Percentiles rank a stretch among this genome's conserved stretches.
These are phyloP conservation scores for Podarcis cretensis DNA, from an alignment of 2,113 vertebrate genomes.

Conservation along the genomic window DNA sequence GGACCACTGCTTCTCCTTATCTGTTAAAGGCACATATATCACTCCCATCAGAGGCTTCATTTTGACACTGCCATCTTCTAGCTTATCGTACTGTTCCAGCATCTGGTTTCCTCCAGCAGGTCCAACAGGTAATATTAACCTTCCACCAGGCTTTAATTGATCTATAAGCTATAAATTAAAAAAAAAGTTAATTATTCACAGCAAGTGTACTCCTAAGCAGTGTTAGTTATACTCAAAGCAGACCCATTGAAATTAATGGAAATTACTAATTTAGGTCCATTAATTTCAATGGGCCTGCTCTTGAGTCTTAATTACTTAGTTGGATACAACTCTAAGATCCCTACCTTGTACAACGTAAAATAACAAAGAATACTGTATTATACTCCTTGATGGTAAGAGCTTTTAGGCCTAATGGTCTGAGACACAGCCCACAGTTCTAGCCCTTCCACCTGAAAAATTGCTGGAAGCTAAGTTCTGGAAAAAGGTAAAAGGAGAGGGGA, in stretches of 20 bases:
- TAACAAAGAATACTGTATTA: neutral
- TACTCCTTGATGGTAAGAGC: neutral
- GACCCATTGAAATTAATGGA: too few species aligned
- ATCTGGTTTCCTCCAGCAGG: constrained; percentile 98
- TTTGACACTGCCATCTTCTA: constrained; percentile 97
- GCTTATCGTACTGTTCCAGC: constrained; percentile 98
- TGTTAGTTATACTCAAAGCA: too few species aligned
- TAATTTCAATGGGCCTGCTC: too few species aligned
- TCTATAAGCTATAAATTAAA: constrained; percentile 89
- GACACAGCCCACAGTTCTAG: neutral
- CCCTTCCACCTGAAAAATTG: neutral
- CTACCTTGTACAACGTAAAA: neutral
- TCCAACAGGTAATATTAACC: constrained; percentile 95
- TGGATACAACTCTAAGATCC: neutral
- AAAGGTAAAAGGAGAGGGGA: neutral
- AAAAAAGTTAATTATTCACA: constrained; percentile 42
- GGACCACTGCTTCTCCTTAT: constrained; percentile 99
- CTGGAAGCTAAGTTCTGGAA: neutral
- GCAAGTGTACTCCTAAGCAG: constrained; percentile 23
- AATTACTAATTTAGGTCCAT: too few species aligned
- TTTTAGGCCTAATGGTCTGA: neutral
- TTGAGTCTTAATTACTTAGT: too few species aligned
- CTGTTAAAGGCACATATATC: constrained; percentile 99
- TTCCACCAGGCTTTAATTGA: constrained; percentile 96
- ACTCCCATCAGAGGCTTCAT: constrained; percentile 99